Percentiles rank a stretch among this genome's conserved stretches.
Conservation (phyloP, 2,888 invertebrate species). For the Mesoligia furuncula region DNA sequence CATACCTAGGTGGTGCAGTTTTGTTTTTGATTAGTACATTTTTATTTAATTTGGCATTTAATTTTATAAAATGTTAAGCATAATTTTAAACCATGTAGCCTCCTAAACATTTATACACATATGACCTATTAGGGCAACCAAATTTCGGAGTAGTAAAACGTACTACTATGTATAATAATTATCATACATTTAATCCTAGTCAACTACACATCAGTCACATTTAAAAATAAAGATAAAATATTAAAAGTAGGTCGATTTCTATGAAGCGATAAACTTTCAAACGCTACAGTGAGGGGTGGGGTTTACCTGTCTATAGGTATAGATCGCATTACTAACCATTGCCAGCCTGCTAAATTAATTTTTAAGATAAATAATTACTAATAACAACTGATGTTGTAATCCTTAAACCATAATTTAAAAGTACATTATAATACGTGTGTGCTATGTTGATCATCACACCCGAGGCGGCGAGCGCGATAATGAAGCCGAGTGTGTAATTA, state of each 20-base stretch:
- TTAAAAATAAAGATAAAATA: neutral
- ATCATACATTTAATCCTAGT: neutral
- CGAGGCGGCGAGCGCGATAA: too few relatives aligned
- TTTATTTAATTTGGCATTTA: neutral
- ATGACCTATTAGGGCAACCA: neutral
- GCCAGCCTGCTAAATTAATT: neutral
- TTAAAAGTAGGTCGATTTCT: neutral
- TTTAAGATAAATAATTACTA: neutral
- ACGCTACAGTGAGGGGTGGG: neutral
- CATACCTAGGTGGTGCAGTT: neutral
- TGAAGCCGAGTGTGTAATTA: too few relatives aligned
- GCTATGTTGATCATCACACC: too few relatives aligned
- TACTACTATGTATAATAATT: neutral
- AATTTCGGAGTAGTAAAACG: conserved; percentile 2
- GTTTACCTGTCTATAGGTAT: neutral
- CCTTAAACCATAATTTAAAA: neutral
- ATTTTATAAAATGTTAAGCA: neutral
- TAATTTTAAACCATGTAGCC: conserved; percentile 12
- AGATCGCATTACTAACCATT: neutral
- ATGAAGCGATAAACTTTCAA: neutral
- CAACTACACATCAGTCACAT: neutral
- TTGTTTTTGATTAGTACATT: neutral
- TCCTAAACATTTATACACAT: neutral
- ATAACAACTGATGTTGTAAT: neutral
- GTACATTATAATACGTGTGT: too few relatives aligned